Conservation (phyloP, 2,888 invertebrate genomes). For the Drosophila koepferae region DNA sequence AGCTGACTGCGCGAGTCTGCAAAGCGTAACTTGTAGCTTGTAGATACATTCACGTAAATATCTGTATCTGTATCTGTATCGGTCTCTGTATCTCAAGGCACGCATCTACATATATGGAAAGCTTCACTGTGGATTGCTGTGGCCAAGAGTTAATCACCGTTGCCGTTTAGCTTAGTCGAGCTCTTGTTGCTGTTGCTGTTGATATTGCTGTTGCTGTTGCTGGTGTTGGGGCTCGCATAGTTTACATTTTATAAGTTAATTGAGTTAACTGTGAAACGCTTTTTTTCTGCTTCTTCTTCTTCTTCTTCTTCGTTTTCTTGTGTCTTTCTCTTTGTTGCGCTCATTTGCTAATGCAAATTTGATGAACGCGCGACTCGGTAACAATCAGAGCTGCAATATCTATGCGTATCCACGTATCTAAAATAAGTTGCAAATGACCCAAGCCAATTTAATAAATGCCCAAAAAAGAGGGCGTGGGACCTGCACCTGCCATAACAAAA, state of each 20-base stretch:
- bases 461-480: not conserved
- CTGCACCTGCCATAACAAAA: not conserved
- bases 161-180: constrained; percentile 68
- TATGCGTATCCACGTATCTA: constrained; percentile 28
- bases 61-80: constrained; percentile 49
- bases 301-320: constrained; percentile 24
- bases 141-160: constrained; percentile 78
- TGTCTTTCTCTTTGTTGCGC: constrained; percentile 40
- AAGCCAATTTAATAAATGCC: not conserved
- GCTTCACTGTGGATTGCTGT: constrained; percentile 37
- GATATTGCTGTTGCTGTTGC: constrained; percentile 28
- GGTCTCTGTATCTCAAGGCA: constrained; percentile 63
- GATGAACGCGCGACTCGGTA: constrained; percentile 48
- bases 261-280: constrained; percentile 82
- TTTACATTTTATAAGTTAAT: constrained; percentile 81
- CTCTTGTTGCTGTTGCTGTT: constrained; percentile 10
- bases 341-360: constrained; percentile 77
- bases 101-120: constrained; percentile 71
- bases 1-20: constrained; percentile 79
- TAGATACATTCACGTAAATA: constrained; percentile 69
- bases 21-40: constrained; percentile 81
- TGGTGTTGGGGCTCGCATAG: constrained; percentile 66
- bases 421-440: constrained; percentile 20
- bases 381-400: constrained; percentile 39
- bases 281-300: constrained; percentile 14